Percentiles rank a stretch among this genome's conserved stretches.
Conservation (phyloP, 2,888 invertebrate genomes). For the Elgonia sp. region DNA sequence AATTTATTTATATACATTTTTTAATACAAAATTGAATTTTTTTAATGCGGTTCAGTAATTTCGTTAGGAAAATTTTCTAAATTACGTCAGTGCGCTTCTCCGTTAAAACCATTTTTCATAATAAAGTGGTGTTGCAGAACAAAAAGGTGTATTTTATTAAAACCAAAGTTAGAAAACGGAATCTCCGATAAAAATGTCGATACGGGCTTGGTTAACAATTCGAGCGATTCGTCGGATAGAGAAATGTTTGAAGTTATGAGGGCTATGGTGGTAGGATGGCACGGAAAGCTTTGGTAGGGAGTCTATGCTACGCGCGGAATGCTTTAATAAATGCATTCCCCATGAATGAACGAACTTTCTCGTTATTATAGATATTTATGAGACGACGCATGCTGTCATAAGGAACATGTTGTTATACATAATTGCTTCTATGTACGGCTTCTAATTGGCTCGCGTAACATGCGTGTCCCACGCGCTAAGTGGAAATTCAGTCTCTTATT, state of each 20-base stretch:
- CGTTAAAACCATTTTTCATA: too few relatives aligned
- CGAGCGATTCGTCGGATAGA: slow-evolving; percentile 76
- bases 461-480: slow-evolving; percentile 64
- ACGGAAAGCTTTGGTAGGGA: slow-evolving; percentile 75
- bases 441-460: slow-evolving; percentile 69
- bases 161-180: slow-evolving; percentile 61
- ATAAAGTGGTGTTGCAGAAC: too few relatives aligned
- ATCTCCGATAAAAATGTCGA: slow-evolving; percentile 75
- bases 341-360: slow-evolving; percentile 81
- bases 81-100: too few relatives aligned
- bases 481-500: slow-evolving; percentile 60
- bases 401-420: slow-evolving; percentile 75
- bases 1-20: too few relatives aligned
- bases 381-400: slow-evolving; percentile 70
- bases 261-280: slow-evolving; percentile 67
- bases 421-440: slow-evolving; percentile 63
- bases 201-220: slow-evolving; percentile 75
- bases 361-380: slow-evolving; percentile 78
- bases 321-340: slow-evolving; percentile 82
- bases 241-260: slow-evolving; percentile 75
- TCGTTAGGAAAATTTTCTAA: too few relatives aligned
- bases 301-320: slow-evolving; percentile 79
- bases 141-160: slow-evolving; percentile 47
- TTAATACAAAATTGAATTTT: too few relatives aligned
- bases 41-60: too few relatives aligned